Conservation (phyloP, 2,113 vertebrate genomes). For the Pygathrix nemaeus region DNA sequence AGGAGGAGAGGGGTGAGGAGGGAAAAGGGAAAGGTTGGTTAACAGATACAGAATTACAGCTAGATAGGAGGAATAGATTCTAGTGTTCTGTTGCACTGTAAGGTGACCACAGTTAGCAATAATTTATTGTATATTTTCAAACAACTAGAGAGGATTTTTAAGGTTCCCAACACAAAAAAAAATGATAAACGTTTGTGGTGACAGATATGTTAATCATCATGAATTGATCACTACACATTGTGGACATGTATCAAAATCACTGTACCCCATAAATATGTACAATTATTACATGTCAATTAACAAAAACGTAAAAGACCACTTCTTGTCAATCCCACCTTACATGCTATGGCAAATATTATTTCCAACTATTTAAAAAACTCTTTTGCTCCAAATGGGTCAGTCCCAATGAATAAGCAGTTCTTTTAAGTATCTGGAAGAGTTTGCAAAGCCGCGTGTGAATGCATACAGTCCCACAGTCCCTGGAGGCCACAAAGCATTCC, state of each 20-base stretch:
- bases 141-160: not conserved
- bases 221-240: not conserved
- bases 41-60: not conserved
- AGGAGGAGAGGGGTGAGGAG: not conserved
- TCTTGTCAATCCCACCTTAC: not conserved
- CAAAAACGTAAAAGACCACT: not conserved
- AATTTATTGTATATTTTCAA: not conserved
- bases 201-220: not conserved
- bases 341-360: not conserved
- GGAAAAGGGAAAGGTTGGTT: not conserved
- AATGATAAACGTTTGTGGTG: not conserved
- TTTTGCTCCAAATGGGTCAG: not conserved
- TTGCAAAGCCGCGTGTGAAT: not conserved
- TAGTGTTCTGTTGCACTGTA: not conserved
- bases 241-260: not conserved
- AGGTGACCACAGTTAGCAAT: not conserved
- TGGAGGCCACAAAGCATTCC: not conserved
- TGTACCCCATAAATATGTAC: not conserved
- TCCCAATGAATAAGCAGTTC: not conserved
- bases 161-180: not conserved
- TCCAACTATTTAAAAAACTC: not conserved
- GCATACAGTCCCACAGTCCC: not conserved
- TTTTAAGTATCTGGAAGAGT: not conserved
- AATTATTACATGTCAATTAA: not conserved
- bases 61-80: not conserved